Base-by-base conservation (phyloP, 2,113 vertebrate genomes). In the Phaethornis superciliosus region DNA sequence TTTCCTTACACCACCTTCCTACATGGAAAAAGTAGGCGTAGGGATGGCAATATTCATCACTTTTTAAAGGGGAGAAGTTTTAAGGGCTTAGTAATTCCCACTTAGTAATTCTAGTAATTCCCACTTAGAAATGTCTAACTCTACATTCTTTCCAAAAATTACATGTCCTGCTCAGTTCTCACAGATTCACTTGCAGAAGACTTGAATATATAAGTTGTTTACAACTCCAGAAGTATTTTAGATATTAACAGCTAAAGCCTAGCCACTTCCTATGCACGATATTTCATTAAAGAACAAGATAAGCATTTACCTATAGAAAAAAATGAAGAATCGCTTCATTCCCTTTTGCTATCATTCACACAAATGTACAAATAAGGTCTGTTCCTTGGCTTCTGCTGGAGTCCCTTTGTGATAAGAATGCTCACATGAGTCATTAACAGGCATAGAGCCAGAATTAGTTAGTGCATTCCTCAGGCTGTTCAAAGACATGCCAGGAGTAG, bases 361-460 rank as follows among this genome's bases (percentile, higher is more conserved):
- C 24, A 58, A 42, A 77, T 28, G 77, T 37, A 67, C 32, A 85
- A 71, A 58, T 47, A 68, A 68, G 64, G 44, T 28, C 60, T 81
- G 55, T 79, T 59, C n/a, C 32, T 74, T 69, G 65, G n/a, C 70
- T 93, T 77, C 49, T 63, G 59, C 54, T 85, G 59, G 35, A 68
- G n/a, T 58, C 63, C 68, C 59, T 81, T 77, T 84, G 78, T 63
- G 75, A 89, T 92, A 85, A 86, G 71, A 72, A 67, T 15, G 28
- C 60, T 69, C 64, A 63, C 42, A 59, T 94, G 85, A 94, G 49
- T 92, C 89, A 92, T n/a, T 49, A 69, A 22, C 49, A 59, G 85
- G 70, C 77, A 59, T 12, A 54, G 69, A 89, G 65, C 77, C 89
- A 92, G 60, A 74, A 78, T 44, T 68, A 58, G 49, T 82, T 69